Evolutionary conservation across 2,113 vertebrate genomes (phyloP), one percentile per base, ranked within the genome.

Genomic region (Cnemophilus loriae): DNA sequence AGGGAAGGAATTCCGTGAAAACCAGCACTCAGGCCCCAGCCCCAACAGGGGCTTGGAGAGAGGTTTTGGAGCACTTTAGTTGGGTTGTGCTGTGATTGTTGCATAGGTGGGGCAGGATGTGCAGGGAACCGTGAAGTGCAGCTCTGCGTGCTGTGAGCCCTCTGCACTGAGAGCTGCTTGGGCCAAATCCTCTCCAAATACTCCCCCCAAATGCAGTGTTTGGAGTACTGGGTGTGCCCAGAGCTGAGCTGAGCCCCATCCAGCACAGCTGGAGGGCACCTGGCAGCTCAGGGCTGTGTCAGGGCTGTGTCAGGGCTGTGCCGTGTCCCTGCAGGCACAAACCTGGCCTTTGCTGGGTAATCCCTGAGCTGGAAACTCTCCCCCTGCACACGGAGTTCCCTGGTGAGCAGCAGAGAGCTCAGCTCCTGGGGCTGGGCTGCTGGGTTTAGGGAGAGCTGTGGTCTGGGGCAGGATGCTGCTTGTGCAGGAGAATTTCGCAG

Each of bases 101-200:
- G 7, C 16, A 1, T 12, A 6, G 73, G 33, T 60, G 63, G 74
- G 71, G 63, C 84, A 44, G 84, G 53, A 37, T 23, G 39, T 86
- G 63, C 63, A 33, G 3, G 55, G 46, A 60, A 1, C 35, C 0
- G 0, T 15, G 1, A 55, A 1, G 2, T 7, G 35, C 61, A 50
- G 83, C 32, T 68, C 21, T 23, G 32, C 32, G 83, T 42, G 71
- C 53, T 27, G 32, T 3, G 49, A 55, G 23, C 41, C 49, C 49
- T 73, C 44, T 41, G 67, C 37, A 6, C 35, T 7, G 44, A 15
- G 46, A 60, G 61, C 61, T 68, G 60, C 35, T 67, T 10, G 33
- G 35, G 85, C 75, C 55, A 59, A 56, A 71, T 6, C 52, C 53
- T 21, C 35, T 33, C 30, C 8, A 44, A 33, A 11, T 12, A 7